Evolutionary conservation across 2,113 vertebrate genomes (phyloP).

Genomic region (Zosterops borbonicus): DNA sequence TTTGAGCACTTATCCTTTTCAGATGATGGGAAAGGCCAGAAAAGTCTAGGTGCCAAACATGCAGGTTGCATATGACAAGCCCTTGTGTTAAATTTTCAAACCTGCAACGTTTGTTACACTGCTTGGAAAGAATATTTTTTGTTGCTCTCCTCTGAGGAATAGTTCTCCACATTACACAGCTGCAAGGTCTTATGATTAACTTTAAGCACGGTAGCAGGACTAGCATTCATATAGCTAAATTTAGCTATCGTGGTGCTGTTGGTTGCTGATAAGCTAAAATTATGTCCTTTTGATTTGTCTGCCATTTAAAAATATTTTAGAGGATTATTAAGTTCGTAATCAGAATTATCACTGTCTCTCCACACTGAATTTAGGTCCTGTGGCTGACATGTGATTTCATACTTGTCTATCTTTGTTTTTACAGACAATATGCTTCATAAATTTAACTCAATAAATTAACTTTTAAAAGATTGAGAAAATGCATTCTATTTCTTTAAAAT

Average conservation of each 20-base stretch:
- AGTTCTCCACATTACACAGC: not conserved
- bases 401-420: constrained; percentile 46
- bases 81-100: not conserved
- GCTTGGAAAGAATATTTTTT: not conserved
- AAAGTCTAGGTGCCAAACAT: not conserved
- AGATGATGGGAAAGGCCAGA: not conserved
- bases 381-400: constrained; percentile 42
- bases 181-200: constrained; percentile 42
- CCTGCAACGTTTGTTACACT: not conserved
- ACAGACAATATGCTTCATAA: constrained; percentile 25
- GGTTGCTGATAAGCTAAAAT: constrained; percentile 63
- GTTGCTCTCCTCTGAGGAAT: not conserved
- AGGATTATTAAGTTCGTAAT: constrained; percentile 55
- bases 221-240: constrained; percentile 34
- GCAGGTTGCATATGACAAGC: not conserved
- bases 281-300: constrained; percentile 51
- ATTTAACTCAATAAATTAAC: constrained; percentile 2
- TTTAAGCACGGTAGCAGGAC: not conserved
- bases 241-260: constrained; percentile 28
- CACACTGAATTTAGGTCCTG: constrained; percentile 7
- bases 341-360: constrained; percentile 44
- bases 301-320: constrained; percentile 49
- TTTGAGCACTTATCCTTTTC: not conserved
- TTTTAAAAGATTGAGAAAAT: not conserved
- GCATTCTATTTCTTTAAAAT: not conserved